These are phyloP conservation scores for Hippolais icterina DNA, from an alignment of 2,113 vertebrate species.

Conservation along the genomic window DNA sequence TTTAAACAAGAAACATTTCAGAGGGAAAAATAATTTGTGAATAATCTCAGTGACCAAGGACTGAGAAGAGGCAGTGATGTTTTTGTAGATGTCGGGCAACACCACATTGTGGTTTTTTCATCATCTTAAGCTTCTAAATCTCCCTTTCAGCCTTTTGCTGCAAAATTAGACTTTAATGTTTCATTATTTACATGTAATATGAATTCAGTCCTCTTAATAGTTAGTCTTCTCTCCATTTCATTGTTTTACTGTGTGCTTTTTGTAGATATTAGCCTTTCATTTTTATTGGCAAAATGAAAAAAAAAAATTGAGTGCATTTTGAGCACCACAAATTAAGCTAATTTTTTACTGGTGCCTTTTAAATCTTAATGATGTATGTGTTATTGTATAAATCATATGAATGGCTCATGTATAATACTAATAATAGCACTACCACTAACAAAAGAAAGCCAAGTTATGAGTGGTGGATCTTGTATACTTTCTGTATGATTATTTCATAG, in stretches of 20 bases:
- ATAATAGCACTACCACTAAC: neutral
- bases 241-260: slow-evolving; percentile 1
- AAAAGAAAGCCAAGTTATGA: neutral
- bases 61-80: neutral
- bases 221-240: neutral
- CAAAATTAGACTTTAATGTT: neutral
- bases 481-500: neutral
- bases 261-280: neutral
- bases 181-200: neutral
- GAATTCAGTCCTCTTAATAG: neutral
- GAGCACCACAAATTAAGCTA: neutral
- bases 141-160: neutral
- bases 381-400: neutral
- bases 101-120: neutral
- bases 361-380: neutral
- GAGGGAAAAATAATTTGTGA: neutral
- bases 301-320: neutral
- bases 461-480: neutral
- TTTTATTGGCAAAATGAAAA: neutral
- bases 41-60: neutral
- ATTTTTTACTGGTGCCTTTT: slow-evolving; percentile 2
- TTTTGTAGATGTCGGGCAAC: neutral
- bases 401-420: neutral
- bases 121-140: neutral
- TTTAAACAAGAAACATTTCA: neutral